A percentile compares a stretch with the other conserved stretches of the same genome.
Evolutionary conservation across 2,888 invertebrate genomes (phyloP).

Genomic region (Trypoxylon attenuatum): DNA sequence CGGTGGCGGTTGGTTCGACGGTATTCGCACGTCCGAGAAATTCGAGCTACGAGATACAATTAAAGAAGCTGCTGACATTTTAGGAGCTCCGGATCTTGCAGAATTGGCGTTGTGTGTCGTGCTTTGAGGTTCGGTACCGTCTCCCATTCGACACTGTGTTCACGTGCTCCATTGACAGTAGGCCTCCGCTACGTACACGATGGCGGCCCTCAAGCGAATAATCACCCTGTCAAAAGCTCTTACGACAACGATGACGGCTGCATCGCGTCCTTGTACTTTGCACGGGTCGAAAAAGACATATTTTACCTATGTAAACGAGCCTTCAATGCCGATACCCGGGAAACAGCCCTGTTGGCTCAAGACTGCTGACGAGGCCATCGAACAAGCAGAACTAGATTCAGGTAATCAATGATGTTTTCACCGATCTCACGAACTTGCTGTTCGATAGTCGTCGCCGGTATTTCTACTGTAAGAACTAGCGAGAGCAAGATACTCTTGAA

Average conservation of each 20-base stretch:
- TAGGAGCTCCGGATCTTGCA: background rate
- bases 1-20: slow-evolving; percentile 36
- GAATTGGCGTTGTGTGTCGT: background rate
- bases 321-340: slow-evolving; percentile 85
- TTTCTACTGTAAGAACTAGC: background rate
- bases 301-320: slow-evolving; percentile 87
- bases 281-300: slow-evolving; percentile 43
- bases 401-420: slow-evolving; percentile 76
- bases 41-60: background rate
- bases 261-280: slow-evolving; percentile 44
- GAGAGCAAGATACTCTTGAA: no score
- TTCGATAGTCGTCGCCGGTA: background rate
- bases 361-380: slow-evolving; percentile 86
- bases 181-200: slow-evolving; percentile 35
- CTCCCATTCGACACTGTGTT: slow-evolving; percentile 19
- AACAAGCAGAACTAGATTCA: slow-evolving; percentile 82
- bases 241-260: slow-evolving; percentile 47
- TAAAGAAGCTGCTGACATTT: background rate
- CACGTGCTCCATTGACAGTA: slow-evolving; percentile 14
- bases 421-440: background rate
- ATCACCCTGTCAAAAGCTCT: slow-evolving; percentile 59
- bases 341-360: slow-evolving; percentile 82
- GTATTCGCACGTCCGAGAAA: background rate
- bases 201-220: slow-evolving; percentile 66
- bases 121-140: background rate